Evolutionary conservation across 2,113 vertebrate species (phyloP), one percentile per base, ranked within the genome.

Genomic region (Etheostoma spectabile): DNA sequence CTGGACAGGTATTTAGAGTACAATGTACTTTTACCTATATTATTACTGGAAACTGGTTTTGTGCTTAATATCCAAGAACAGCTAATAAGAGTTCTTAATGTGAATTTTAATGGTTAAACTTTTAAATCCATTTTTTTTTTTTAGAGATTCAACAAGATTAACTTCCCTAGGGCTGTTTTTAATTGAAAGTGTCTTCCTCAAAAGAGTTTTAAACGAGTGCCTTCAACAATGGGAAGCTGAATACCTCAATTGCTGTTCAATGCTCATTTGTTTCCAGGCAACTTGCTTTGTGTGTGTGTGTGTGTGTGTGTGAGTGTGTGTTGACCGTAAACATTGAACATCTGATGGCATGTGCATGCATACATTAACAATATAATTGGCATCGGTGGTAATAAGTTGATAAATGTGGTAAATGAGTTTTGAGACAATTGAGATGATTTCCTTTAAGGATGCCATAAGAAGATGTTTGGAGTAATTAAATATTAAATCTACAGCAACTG

Each of bases 261-360:
- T 77, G 78, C 82, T 77, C 49, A 60, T 85, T 84, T 77, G 38
- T 52, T 79, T 92, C 79, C 75, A 69, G 71, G 18, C 4, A 76
- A 87, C 82, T 80, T 15, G 53, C 65, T 86, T 80, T 87, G 80
- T 77, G 71, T 77, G 68, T 83, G 83, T 80, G 53, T 90, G 89
- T 87, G 80, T 78, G 71, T 74, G 68, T 83, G 83, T 80, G 71
- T 77, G 68, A 79, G 83, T 79, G 57, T 90, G 89, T 86, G 80
- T 78, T 90, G 88, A 90, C 83, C 83, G 15, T 81, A 82, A 90
- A 89, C 63, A 42, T 18, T 49, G 49, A 78, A 62, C 81, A 82
- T 83, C 76, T 83, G 79, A 88, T 57, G 76, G 64, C 77, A 64
- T 61, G 42, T 13, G 14, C 75, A 49, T 60, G 46, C 57, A 81